Conservation (phyloP, 2,888 invertebrate genomes). For the Phyllotreta striolata region DNA sequence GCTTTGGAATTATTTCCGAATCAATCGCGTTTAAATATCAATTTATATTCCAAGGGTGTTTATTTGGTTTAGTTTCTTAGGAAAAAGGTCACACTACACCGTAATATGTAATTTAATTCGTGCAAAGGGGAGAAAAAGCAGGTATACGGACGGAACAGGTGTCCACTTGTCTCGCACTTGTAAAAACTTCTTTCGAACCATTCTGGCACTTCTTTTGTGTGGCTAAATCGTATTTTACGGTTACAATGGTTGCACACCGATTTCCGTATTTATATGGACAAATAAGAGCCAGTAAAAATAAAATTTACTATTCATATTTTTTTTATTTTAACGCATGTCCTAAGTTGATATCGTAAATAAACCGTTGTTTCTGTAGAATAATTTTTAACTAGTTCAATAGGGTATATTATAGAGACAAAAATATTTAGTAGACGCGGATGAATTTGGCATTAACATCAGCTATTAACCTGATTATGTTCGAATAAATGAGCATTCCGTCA, state of each 20-base stretch:
- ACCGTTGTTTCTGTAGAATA: too few relatives aligned
- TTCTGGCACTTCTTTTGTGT: constrained; percentile 18
- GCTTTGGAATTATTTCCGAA: constrained; percentile 6
- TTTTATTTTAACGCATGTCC: too few relatives aligned
- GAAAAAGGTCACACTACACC: constrained; percentile 17
- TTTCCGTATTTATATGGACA: background rate
- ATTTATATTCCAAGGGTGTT: constrained; percentile 10
- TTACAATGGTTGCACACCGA: constrained; percentile 11
- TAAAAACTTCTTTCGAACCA: constrained; percentile 17
- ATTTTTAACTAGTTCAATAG: too few relatives aligned
- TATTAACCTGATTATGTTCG: constrained; percentile 33
- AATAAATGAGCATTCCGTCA: constrained; percentile 33
- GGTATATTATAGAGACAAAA: too few relatives aligned
- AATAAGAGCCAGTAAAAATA: background rate
- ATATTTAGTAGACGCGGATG: too few relatives aligned
- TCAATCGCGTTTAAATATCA: constrained; percentile 11
- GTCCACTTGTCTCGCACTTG: constrained; percentile 16
- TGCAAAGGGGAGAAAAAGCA: constrained; percentile 20
- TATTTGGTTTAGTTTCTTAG: constrained; percentile 16
- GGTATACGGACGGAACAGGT: constrained; percentile 25
- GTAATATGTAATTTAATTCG: constrained; percentile 26
- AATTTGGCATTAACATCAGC: constrained; percentile 16
- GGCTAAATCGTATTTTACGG: constrained; percentile 4
- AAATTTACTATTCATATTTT: too few relatives aligned
- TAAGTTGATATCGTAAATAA: too few relatives aligned